phyloP scores from a whole-genome alignment of 2,797 vertebrate genomes.

The Neopelma chrysocephalum region DNA sequence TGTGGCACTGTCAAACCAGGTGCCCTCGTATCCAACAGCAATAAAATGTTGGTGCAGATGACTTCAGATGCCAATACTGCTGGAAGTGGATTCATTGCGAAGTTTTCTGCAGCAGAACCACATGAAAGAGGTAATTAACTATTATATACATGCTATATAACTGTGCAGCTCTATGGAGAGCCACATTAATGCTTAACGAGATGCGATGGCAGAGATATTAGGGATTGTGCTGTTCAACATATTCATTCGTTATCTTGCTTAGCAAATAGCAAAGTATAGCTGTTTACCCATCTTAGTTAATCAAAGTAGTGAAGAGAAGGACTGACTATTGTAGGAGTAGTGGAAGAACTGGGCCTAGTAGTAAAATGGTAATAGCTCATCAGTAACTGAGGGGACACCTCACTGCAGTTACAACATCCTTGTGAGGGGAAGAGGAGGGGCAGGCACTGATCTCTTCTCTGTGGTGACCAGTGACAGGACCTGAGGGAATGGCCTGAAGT shows the following conservation, averaged over 20 bases:
- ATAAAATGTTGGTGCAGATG: constrained; percentile 98
- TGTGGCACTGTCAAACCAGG: constrained; percentile 94
- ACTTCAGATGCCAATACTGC: constrained; percentile 96
- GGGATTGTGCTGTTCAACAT: neutral
- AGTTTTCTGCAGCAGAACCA: constrained; percentile 90
- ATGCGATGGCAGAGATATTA: neutral
- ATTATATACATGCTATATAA: neutral
- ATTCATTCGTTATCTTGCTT: neutral
- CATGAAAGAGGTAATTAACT: constrained; percentile 88
- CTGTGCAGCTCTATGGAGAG: neutral
- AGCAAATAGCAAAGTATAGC: neutral
- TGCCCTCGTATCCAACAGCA: constrained; percentile 90
- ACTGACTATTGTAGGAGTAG: neutral
- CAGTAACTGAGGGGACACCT: neutral
- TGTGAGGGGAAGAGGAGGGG: neutral
- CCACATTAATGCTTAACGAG: neutral
- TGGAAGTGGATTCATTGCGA: constrained; percentile 93
- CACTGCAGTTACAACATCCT: neutral
- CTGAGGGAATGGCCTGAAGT: neutral
- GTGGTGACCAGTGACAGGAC: neutral
- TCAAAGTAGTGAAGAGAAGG: neutral
- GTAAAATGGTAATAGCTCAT: neutral
- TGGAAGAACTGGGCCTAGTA: neutral
- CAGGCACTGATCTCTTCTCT: neutral
- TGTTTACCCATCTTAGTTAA: neutral